A percentile compares a stretch with the other conserved stretches of the same genome.
Evolutionary conservation across 2,113 vertebrate species (phyloP).

Genomic region (Zootoca vivipara): DNA sequence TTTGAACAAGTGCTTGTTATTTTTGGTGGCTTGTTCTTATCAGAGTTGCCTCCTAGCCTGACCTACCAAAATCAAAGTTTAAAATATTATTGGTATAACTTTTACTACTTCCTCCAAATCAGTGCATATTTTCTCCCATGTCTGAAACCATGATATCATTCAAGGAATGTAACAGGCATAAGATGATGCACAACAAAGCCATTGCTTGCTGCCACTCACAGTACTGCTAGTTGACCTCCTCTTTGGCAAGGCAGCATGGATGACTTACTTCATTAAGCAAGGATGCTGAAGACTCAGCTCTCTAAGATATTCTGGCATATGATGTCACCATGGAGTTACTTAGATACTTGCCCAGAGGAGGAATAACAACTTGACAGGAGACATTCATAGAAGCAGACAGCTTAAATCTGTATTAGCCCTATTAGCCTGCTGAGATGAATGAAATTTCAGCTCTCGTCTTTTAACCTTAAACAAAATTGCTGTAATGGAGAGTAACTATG

Average conservation of each 20-base stretch:
- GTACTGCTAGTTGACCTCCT: slow-evolving; percentile 37
- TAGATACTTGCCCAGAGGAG: not conserved
- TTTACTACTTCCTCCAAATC: not conserved
- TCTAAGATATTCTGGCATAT: not conserved
- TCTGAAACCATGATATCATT: not conserved
- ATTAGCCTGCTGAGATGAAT: slow-evolving; percentile 25
- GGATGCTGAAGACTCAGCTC: not conserved
- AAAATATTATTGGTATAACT: not conserved
- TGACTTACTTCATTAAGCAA: not conserved
- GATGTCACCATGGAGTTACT: not conserved
- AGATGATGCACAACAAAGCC: not conserved
- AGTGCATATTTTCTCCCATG: not conserved
- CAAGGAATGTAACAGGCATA: not conserved
- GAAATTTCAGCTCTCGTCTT: not conserved
- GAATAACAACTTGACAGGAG: not conserved
- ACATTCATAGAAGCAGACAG: not conserved
- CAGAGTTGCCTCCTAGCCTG: no score
- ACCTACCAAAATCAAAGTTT: not conserved
- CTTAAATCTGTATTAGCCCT: slow-evolving; percentile 28
- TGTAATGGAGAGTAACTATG: slow-evolving; percentile 15
- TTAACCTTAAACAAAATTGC: slow-evolving; percentile 31
- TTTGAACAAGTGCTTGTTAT: not conserved
- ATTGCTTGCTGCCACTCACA: slow-evolving; percentile 10
- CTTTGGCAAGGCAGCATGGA: not conserved
- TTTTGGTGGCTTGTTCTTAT: not conserved